These are phyloP conservation scores for Cisticola juncidis DNA, from an alignment of 2,113 vertebrate genomes.

Conservation along the genomic window DNA sequence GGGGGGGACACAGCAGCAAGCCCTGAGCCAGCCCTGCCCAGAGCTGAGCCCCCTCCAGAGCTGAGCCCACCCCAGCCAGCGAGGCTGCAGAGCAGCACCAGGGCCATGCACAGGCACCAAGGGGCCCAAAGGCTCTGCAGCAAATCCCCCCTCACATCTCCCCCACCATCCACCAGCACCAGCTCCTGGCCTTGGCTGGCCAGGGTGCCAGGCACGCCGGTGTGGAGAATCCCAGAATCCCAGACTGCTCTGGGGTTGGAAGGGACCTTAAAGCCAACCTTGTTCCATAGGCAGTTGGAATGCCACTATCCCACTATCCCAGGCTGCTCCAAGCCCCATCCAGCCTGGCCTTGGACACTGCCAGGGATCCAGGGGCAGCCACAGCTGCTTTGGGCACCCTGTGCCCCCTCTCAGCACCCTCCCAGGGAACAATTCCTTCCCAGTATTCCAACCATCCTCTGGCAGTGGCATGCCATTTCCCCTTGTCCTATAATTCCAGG, in stretches of 20 bases:
- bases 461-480: neutral
- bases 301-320: rapidly evolving
- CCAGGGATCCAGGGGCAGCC: neutral
- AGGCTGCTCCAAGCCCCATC: rapidly evolving
- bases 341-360: rapidly evolving
- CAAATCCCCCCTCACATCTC: neutral
- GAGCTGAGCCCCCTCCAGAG: neutral
- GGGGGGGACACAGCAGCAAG: no score
- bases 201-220: neutral
- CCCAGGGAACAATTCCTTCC: neutral
- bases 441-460: rapidly evolving
- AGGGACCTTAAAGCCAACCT: neutral
- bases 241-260: neutral
- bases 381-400: neutral
- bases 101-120: rapidly evolving
- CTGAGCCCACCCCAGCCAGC: rapidly evolving
- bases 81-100: rapidly evolving
- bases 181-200: rapidly evolving
- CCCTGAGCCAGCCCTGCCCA: neutral
- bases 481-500: neutral
- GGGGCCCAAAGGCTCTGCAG: neutral
- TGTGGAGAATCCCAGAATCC: neutral
- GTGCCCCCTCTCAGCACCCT: neutral
- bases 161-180: neutral
- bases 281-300: neutral